These are phyloP conservation scores for Sebastes jordani DNA, from an alignment of 2,797 vertebrate species.

Conservation along the genomic window DNA sequence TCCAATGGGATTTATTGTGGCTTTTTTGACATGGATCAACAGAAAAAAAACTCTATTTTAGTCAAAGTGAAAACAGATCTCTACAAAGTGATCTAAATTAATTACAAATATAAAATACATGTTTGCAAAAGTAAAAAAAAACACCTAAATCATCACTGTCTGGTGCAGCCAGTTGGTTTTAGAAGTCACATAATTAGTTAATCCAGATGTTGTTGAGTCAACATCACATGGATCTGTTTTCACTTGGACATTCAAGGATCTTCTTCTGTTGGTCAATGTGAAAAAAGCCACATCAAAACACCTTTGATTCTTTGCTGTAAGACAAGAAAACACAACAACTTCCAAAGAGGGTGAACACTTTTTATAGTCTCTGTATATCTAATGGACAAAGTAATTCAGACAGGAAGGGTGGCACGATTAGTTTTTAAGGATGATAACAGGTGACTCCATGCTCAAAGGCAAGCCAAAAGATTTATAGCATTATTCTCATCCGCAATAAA, in stretches of 20 bases:
- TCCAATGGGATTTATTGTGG: not conserved
- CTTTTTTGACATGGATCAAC: not conserved
- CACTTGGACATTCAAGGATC: not conserved
- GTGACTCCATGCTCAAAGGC: not conserved
- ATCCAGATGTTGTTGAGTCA: not conserved
- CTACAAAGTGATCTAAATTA: not conserved
- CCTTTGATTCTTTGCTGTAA: not conserved
- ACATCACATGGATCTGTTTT: not conserved
- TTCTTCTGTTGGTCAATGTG: not conserved
- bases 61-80: not conserved
- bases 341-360: not conserved
- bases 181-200: not conserved
- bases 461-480: not conserved
- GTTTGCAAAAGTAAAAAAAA: not conserved
- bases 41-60: not conserved
- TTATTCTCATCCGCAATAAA: conserved; percentile 10
- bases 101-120: not conserved
- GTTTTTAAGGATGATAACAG: not conserved
- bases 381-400: not conserved
- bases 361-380: not conserved
- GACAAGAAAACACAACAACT: not conserved
- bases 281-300: not conserved
- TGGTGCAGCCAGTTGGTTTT: not conserved
- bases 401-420: not conserved
- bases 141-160: not conserved